Base-by-base conservation (phyloP, 2,797 vertebrate genomes). In the Mionectes olivaceus region DNA sequence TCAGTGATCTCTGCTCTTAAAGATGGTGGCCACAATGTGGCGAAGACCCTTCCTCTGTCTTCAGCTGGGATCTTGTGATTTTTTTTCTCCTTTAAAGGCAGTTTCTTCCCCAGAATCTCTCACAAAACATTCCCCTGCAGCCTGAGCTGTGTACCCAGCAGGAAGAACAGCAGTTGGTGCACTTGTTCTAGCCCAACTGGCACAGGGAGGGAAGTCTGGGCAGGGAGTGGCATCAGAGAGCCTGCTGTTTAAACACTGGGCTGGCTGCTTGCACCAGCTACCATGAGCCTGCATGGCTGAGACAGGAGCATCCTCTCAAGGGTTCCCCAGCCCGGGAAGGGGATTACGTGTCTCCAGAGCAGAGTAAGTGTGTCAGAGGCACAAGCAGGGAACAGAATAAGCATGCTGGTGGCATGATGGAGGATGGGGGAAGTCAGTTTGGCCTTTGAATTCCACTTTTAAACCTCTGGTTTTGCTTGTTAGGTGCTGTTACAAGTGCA, bases 311-410 rank as follows among this genome's bases (percentile, higher is more conserved):
- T 35, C 37, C 16, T 39, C 35, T 10, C 0, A 7, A 22, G 52
- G 64, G 11, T n/a, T 52, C 15, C 27, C 3, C 32, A 68, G 19
- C 47, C n/a, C 0, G 0, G 19, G 49, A 19, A 78, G 15, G 37
- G 44, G 19, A 4, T 33, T 65, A 5, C 0, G 1, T 25, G 19
- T 25, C 19, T 74, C n/a, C 0, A 4, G 64, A 87, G 53, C 46
- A 2, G 57, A 52, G 64, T 0, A 0, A 70, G 19, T 2, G 0
- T 28, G 19, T 60, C 69, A 49, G 56, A 79, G n/a, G 43, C 22
- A 37, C 0, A 1, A 41, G 14, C 22, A 44, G 44, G 35, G 27
- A 59, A 35, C 41, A 50, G 56, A 23, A 77, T 4, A 24, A 50
- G 10, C 35, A 39, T 3, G 4, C 63, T 69, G 35, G 7, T 56